Evolutionary conservation across 1,140 invertebrate species (phyloP), one percentile per base, ranked within the genome.

Genomic region (Penaeus japonicus): DNA sequence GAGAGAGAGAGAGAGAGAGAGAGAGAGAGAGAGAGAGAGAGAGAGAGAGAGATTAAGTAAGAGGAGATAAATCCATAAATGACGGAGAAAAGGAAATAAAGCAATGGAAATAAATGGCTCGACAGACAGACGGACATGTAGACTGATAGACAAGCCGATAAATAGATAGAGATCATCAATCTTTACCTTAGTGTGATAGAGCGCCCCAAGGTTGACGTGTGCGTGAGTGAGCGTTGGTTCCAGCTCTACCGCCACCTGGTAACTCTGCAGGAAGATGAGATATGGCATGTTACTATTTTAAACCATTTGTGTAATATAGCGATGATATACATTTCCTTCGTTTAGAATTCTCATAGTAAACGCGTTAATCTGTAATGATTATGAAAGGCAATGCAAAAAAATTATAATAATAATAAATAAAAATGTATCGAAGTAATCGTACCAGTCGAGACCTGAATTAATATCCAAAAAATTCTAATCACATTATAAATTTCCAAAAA

Each of bases 171-270:
- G 47, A 47, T 15, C 47, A 47, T 47, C 15, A 10, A 47, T 47
- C 47, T 12, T 88, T 39, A 88, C 87, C 87, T 88, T 83, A 20
- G 87, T 88, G 80, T 88, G 87, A 73, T 88, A 88, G 12, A 88
- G 53, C 2, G 87, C 87, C n/a, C 87, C 87, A 32, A 88, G 62
- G 80, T 88, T 88, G 65, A 88, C 87, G 80, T 88, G 87, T n/a
- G 87, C 87, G 24, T 88, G 87, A 79, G 87, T 88, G 22, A 88
- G 80, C 1, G 80, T 88, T 20, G 87, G 87, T 59, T 88, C 80
- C 53, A 88, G 35, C 32, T 77, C 81, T 70, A 88, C 87, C 17
- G 87, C 87, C 47, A 57, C 30, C 53, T 27, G 87, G 35, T 88
- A 88, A 77, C 81, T 88, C 87, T 88, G 53, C 1, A 30, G 57